These are phyloP conservation scores for Lepus europaeus DNA, from an alignment of 2,113 vertebrate species.

Conservation along the genomic window DNA sequence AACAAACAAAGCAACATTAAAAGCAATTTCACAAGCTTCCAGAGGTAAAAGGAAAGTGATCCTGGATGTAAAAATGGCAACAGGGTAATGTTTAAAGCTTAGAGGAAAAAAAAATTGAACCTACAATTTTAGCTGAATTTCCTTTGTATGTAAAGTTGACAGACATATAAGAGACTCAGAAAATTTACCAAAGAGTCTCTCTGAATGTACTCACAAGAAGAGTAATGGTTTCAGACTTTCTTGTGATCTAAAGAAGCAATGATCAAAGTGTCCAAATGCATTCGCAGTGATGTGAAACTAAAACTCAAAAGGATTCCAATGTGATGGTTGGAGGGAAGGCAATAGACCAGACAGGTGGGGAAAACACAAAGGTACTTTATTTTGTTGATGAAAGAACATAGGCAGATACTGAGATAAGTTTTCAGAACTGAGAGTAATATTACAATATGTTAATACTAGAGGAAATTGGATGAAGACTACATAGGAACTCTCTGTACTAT, in stretches of 20 bases:
- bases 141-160: background rate
- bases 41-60: background rate
- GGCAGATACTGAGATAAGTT: background rate
- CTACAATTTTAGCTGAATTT: background rate
- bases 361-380: background rate
- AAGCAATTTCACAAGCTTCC: background rate
- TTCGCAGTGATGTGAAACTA: background rate
- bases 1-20: background rate
- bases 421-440: background rate
- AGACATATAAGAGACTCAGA: background rate
- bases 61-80: background rate
- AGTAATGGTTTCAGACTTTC: background rate
- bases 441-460: background rate
- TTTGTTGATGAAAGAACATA: constrained; percentile 3
- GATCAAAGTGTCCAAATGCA: background rate
- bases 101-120: background rate
- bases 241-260: background rate
- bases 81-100: background rate
- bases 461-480: background rate
- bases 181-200: background rate
- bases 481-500: too few relatives aligned
- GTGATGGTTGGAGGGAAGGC: background rate
- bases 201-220: background rate
- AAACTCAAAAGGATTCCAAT: constrained; percentile 40
- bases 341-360: background rate